A percentile compares a stretch with the other conserved stretches of the same genome.
phyloP scores from a whole-genome alignment of 2,113 vertebrate species.

The Colossoma macropomum region DNA sequence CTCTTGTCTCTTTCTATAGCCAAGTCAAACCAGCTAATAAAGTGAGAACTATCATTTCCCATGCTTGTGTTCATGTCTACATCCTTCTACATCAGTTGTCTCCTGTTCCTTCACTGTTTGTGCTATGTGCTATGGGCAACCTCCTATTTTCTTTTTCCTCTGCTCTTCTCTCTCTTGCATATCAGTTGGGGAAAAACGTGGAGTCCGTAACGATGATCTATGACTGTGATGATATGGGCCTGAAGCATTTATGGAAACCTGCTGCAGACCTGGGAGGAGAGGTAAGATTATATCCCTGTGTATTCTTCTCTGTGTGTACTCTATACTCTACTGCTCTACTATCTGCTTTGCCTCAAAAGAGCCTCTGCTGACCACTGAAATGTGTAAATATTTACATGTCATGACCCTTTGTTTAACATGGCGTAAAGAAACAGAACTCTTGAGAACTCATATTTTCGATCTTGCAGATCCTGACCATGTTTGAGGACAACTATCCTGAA shows the following conservation, averaged over 20 bases:
- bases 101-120: too few relatives aligned
- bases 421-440: neutral
- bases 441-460: neutral
- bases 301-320: neutral
- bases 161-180: neutral
- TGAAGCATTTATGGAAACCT: slow-evolving; percentile 96
- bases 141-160: too few relatives aligned
- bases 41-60: too few relatives aligned
- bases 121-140: too few relatives aligned
- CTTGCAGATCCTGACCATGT: slow-evolving; percentile 89
- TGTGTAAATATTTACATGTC: slow-evolving; percentile 14
- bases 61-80: too few relatives aligned
- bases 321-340: neutral
- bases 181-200: slow-evolving; percentile 86
- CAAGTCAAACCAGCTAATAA: too few relatives aligned
- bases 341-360: neutral
- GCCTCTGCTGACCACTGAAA: slow-evolving; percentile 2
- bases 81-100: too few relatives aligned
- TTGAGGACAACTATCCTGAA: slow-evolving; percentile 95
- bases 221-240: slow-evolving; percentile 91
- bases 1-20: too few relatives aligned
- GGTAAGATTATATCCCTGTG: slow-evolving; percentile 69
- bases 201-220: slow-evolving; percentile 92
- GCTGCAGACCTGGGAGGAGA: slow-evolving; percentile 89
- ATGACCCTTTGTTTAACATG: neutral